Base-by-base conservation (phyloP, 2,113 vertebrate genomes). In the Penelope pileata region DNA sequence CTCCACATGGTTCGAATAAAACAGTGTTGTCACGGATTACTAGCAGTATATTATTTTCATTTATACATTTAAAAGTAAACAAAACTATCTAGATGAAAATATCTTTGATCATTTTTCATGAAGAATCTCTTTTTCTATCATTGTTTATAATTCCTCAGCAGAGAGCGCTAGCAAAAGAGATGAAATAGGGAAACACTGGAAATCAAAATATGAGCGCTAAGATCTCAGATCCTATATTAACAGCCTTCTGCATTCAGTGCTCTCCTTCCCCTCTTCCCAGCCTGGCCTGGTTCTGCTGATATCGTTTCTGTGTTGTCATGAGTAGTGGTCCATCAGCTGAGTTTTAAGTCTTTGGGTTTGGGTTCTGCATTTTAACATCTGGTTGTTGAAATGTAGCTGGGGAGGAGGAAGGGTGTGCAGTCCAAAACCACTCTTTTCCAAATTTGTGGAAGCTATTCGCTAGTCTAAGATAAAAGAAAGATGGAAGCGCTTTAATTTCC, bases 1-100 rank as follows among this genome's bases (percentile, higher is more conserved):
- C 68, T 90, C 10, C 1, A 8, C 24, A 36, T 9, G 27, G 62
- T 78, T 92, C 47, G 34, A 88, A 19, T 75, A 88, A 67, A 88
- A 73, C 50, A 88, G 59, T 22, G 14, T 45, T 94, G 66, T 72
- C 63, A 56, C 62, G 47, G 34, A 29, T 72, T 91, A 88, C 45
- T 91, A 9, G 40, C n/a, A 68, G 27, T 91, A 93, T 93, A 78
- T 88, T 86, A 58, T 79, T 90, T 87, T 45, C 69, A 91, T 56
- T 67, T 84, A 58, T 34, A 54, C 5, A 32, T 91, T 88, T 84
- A 38, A 76, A 91, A 79, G 19, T 48, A 87, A 76, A 54, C n/a
- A 92, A 87, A 93, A 24, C 42, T 54, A 34, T 76, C 45, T 66
- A n/a, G 3, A 8, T 79, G 17, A 68, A 84, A 85, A 58, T 45